These are phyloP conservation scores for Ctenopoma kingsleyae DNA, from an alignment of 2,797 vertebrate genomes.

Conservation along the genomic window DNA sequence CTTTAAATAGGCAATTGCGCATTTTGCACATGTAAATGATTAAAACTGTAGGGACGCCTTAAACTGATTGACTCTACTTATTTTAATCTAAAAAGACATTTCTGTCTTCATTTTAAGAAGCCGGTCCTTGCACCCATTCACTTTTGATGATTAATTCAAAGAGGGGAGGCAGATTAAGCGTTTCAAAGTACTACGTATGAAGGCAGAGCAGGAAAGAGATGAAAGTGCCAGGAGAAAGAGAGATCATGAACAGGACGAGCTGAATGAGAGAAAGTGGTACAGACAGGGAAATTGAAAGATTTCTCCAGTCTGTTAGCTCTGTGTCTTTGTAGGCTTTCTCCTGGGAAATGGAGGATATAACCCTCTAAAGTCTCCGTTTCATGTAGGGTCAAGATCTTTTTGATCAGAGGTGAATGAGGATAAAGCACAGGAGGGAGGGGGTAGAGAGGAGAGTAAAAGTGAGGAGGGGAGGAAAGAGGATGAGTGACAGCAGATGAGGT, in stretches of 20 bases:
- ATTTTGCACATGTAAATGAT: constrained; percentile 33
- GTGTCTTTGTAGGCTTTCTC: constrained; percentile 61
- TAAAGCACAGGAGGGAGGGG: constrained; percentile 37
- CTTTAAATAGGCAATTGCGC: constrained; percentile 2
- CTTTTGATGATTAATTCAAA: constrained; percentile 71
- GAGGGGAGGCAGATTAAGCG: constrained; percentile 58
- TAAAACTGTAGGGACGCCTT: constrained; percentile 2
- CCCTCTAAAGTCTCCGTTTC: constrained; percentile 57
- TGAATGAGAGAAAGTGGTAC: constrained; percentile 40
- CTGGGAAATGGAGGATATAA: constrained; percentile 53
- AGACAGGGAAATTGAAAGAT: constrained; percentile 45
- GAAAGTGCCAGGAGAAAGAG: constrained; percentile 53
- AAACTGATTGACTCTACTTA: constrained; percentile 34
- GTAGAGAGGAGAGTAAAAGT: neutral
- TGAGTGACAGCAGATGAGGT: constrained; percentile 54
- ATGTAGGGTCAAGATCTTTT: constrained; percentile 72
- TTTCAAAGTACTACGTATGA: constrained; percentile 64
- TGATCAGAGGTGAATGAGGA: constrained; percentile 59
- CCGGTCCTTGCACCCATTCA: constrained; percentile 39
- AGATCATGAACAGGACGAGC: constrained; percentile 35
- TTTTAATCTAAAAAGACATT: constrained; percentile 38
- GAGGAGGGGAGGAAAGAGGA: constrained; percentile 34
- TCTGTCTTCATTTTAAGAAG: constrained; percentile 43
- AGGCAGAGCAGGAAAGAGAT: constrained; percentile 55
- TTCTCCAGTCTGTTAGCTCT: constrained; percentile 61